Conservation (phyloP, 2,888 invertebrate species). For the Amphipoea lucens region DNA sequence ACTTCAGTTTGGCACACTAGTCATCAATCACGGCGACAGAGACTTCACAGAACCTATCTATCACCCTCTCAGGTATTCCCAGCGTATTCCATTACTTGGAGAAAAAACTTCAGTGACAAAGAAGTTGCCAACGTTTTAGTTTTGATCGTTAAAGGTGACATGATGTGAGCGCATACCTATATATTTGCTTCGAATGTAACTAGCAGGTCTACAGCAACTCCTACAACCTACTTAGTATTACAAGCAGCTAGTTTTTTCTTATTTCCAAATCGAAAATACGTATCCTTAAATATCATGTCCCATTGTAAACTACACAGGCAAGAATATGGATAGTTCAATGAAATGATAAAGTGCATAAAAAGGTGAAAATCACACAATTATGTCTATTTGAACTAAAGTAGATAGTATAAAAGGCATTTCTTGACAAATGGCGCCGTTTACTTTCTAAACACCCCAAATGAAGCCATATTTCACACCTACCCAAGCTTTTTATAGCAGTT, state of each 20-base stretch:
- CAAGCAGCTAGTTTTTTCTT: background rate
- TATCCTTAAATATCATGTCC: background rate
- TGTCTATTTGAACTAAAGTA: background rate
- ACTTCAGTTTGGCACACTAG: slow-evolving; percentile 18
- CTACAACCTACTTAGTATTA: background rate
- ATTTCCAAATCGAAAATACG: background rate
- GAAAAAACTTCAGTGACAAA: slow-evolving; percentile 4
- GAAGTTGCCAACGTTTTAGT: background rate
- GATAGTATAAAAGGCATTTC: background rate
- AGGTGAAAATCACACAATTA: background rate
- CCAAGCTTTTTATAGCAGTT: background rate
- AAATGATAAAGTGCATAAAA: background rate
- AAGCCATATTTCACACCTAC: background rate
- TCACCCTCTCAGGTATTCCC: slow-evolving; percentile 1
- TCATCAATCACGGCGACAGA: slow-evolving; percentile 27
- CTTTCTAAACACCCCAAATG: background rate
- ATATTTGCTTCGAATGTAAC: background rate
- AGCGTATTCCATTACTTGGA: slow-evolving; percentile 16
- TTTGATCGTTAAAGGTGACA: background rate
- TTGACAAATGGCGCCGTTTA: background rate
- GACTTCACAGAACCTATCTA: background rate
- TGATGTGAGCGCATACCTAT: background rate
- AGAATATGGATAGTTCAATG: background rate
- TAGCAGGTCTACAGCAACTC: background rate
- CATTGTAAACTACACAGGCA: background rate